These are phyloP conservation scores for Eidolon dupreanum DNA, from an alignment of 2,797 vertebrate species.

Conservation along the genomic window DNA sequence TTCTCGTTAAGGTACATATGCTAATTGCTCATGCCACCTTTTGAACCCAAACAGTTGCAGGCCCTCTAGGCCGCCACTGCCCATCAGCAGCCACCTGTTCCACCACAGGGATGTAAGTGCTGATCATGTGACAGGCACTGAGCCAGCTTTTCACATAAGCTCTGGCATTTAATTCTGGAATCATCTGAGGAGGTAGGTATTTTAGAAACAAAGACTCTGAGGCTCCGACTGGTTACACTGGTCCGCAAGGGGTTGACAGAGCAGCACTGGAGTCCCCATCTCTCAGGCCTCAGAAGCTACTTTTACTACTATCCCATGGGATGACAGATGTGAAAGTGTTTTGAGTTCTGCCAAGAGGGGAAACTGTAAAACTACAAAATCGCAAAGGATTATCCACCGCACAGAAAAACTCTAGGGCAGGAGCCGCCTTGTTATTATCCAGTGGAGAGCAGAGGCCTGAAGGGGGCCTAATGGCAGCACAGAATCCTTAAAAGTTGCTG, in stretches of 20 bases:
- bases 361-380: not conserved
- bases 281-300: not conserved
- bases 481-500: not conserved
- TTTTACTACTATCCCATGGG: not conserved
- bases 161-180: not conserved
- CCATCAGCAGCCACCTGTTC: not conserved
- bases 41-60: not conserved
- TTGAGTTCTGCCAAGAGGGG: not conserved
- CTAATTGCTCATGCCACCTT: not conserved
- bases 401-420: not conserved
- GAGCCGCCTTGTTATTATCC: not conserved
- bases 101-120: not conserved
- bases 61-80: not conserved
- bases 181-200: not conserved
- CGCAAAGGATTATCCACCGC: not conserved
- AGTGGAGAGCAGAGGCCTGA: not conserved
- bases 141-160: accelerated
- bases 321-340: not conserved
- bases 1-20: not conserved
- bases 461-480: not conserved
- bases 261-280: not conserved
- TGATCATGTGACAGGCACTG: accelerated
- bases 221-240: not conserved
- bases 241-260: not conserved
- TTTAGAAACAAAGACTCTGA: not conserved